Conservation (phyloP, 2,797 vertebrate species). For the Lagothrix lagotricha region DNA sequence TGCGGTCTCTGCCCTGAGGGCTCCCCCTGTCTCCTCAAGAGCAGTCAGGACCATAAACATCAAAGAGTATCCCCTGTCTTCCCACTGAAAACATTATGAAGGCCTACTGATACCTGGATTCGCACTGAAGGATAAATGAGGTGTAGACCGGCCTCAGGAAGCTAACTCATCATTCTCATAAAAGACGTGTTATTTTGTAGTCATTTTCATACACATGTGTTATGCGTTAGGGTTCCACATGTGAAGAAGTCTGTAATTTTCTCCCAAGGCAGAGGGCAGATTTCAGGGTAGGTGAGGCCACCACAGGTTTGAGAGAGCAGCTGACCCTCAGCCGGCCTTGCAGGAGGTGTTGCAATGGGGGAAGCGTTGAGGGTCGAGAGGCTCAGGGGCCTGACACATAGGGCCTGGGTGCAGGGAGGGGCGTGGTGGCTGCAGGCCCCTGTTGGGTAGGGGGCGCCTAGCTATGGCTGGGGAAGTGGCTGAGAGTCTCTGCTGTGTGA, state of each 20-base stretch:
- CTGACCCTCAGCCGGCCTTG: not conserved
- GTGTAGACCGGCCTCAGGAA: no score
- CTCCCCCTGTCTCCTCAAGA: not conserved
- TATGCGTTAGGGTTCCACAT: accelerated
- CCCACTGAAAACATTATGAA: not conserved
- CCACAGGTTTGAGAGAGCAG: not conserved
- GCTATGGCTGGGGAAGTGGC: accelerated
- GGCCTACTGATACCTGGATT: no score
- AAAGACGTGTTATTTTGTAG: not conserved
- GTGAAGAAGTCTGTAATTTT: not conserved
- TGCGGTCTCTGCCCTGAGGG: accelerated
- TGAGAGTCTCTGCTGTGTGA: not conserved
- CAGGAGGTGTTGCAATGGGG: not conserved
- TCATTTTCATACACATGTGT: accelerated
- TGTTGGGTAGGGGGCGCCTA: not conserved
- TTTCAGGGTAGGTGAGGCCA: not conserved
- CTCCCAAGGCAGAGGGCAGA: not conserved
- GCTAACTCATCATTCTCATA: accelerated
- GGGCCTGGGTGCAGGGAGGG: no score
- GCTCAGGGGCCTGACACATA: accelerated
- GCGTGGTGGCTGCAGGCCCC: not conserved
- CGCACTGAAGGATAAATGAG: not conserved
- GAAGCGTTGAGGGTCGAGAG: not conserved
- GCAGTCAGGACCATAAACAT: accelerated
- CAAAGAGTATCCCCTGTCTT: not conserved